phyloP scores from a whole-genome alignment of 2,888 invertebrate species.

The Leucozona laternaria region DNA sequence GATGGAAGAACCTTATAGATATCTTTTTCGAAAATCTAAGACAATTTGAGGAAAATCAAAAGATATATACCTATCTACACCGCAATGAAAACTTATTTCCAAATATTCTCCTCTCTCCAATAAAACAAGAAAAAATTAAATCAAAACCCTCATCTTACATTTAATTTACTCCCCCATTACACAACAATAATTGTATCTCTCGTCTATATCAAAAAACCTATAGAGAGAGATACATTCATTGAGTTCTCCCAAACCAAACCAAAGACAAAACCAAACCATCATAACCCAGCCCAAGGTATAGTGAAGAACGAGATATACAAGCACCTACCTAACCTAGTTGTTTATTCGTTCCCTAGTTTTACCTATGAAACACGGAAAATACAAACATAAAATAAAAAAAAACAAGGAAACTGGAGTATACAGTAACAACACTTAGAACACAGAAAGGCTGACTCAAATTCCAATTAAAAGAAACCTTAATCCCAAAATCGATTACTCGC shows the following conservation, averaged over 20 bases:
- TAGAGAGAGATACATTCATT: background rate
- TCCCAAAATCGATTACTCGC: slow-evolving; percentile 75
- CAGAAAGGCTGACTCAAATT: slow-evolving; percentile 71
- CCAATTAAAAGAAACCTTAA: slow-evolving; percentile 75
- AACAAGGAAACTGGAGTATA: slow-evolving; percentile 42
- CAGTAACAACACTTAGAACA: slow-evolving; percentile 42
- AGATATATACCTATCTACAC: no score
- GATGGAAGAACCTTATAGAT: background rate
- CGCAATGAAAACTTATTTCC: slow-evolving; percentile 2
- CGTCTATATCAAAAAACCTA: background rate
- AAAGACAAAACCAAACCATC: background rate
- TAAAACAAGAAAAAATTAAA: slow-evolving; percentile 28
- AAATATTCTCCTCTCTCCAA: background rate
- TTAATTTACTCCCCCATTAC: slow-evolving; percentile 35
- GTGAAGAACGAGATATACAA: background rate
- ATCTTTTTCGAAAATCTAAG: background rate
- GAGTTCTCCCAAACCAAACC: slow-evolving; percentile 10
- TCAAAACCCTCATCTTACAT: slow-evolving; percentile 28
- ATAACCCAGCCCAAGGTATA: background rate
- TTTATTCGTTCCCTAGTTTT: slow-evolving; percentile 30
- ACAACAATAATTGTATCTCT: slow-evolving; percentile 30
- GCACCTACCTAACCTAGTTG: slow-evolving; percentile 68
- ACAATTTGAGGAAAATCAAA: slow-evolving; percentile 3
- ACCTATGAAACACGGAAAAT: slow-evolving; percentile 31
- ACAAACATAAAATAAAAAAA: background rate